A percentile compares a stretch with the other conserved stretches of the same genome.
Conservation (phyloP, 2,888 invertebrate genomes). For the Gryllus longicercus region DNA sequence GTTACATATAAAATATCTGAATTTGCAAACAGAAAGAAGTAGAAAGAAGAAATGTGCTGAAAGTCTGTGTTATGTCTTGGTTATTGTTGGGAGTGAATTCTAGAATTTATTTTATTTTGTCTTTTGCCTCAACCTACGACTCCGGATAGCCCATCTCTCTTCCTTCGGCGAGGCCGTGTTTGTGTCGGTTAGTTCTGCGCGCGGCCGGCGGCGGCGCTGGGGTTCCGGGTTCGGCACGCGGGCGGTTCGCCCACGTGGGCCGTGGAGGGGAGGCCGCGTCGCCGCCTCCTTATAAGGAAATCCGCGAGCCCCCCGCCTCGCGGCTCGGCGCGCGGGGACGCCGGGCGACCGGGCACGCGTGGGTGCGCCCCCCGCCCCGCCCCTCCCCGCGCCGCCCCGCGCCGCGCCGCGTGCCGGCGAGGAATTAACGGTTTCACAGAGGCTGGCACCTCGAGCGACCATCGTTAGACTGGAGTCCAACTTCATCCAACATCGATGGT, state of each 20-base stretch:
- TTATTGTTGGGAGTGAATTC: too few relatives aligned
- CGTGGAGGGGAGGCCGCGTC: neutral
- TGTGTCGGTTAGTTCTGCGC: neutral
- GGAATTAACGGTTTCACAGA: neutral
- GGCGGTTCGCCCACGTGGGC: neutral
- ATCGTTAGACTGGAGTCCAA: too few relatives aligned
- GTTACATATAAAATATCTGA: too few relatives aligned
- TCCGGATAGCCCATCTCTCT: too few relatives aligned
- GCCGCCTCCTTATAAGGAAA: slow-evolving; percentile 3
- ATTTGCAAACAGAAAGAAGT: too few relatives aligned
- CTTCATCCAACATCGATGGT: too few relatives aligned
- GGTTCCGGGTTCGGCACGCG: slow-evolving; percentile 7
- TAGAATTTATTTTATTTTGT: too few relatives aligned
- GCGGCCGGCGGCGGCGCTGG: neutral
- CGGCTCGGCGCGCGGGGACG: neutral
- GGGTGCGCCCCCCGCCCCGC: neutral
- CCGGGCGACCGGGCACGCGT: neutral
- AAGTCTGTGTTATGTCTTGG: too few relatives aligned
- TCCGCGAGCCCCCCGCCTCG: neutral
- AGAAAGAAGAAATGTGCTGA: too few relatives aligned
- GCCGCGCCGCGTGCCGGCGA: neutral
- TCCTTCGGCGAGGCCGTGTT: neutral
- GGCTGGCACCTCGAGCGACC: neutral
- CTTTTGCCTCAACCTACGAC: too few relatives aligned
- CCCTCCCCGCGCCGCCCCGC: neutral